phyloP scores from a whole-genome alignment of 23 tunicate genomes.

The Ascidia mentula region DNA sequence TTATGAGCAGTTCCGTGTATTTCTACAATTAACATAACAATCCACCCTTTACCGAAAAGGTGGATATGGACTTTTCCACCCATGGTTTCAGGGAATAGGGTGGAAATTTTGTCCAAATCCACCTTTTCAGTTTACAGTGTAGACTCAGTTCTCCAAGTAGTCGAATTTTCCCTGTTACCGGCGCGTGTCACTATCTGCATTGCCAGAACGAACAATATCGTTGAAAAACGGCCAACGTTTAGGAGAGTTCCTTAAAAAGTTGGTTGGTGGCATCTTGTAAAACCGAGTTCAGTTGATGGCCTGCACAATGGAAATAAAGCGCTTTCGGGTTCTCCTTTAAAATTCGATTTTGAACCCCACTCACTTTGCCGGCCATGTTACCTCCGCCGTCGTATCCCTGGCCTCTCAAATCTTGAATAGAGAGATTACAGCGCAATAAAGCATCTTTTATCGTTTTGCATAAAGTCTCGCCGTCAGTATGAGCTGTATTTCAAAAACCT shows the following conservation, averaged over 20 bases:
- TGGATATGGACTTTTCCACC: no score
- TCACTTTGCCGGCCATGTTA: neutral
- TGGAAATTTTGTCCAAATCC: no score
- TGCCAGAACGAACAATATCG: neutral
- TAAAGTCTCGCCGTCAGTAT: neutral
- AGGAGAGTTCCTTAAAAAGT: neutral
- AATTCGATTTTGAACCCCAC: conserved; percentile 10
- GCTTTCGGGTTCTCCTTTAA: neutral
- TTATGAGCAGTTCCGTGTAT: no score
- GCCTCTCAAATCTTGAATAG: neutral
- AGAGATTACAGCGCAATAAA: neutral
- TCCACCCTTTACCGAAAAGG: no score
- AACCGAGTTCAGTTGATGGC: neutral
- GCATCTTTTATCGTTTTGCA: neutral
- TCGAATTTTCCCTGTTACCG: neutral
- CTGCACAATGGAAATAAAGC: conserved; percentile 1
- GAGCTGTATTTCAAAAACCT: neutral
- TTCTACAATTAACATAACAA: no score
- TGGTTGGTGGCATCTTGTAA: neutral
- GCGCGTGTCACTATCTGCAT: neutral
- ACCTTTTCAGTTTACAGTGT: no score
- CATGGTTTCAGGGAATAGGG: no score
- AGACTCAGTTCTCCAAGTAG: no score
- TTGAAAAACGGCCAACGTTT: neutral
- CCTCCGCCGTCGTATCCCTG: conserved; percentile 7